These are phyloP conservation scores for Centroberyx gerrardi DNA, from an alignment of 2,797 vertebrate genomes.

Conservation along the genomic window DNA sequence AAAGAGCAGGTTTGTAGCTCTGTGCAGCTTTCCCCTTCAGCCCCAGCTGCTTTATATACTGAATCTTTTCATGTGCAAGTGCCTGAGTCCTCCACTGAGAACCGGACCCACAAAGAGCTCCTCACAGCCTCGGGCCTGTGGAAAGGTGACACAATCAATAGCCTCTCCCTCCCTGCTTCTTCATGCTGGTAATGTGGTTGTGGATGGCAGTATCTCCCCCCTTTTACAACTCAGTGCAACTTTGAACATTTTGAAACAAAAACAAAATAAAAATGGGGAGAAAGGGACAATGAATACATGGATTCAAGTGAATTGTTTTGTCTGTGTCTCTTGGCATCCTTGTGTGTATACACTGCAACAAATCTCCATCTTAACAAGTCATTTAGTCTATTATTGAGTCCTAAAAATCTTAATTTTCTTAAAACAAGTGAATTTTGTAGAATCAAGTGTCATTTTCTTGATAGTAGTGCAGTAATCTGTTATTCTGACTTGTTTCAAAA, in stretches of 20 bases:
- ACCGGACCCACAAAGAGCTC: conserved; percentile 71
- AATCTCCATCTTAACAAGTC: no score
- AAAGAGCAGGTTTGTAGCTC: conserved; percentile 67
- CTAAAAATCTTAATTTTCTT: no score
- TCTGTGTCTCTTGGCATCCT: conserved; percentile 31
- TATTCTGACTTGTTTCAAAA: no score
- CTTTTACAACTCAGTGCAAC: conserved; percentile 44
- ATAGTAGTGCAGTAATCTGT: no score
- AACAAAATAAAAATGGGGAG: conserved; percentile 29
- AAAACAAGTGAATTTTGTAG: no score
- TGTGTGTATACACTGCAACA: background rate
- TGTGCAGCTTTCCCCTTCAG: conserved; percentile 57
- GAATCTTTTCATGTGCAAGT: conserved; percentile 81
- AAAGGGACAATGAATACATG: conserved; percentile 30
- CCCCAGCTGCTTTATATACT: conserved; percentile 73
- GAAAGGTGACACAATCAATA: conserved; percentile 84
- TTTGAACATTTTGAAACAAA: conserved; percentile 53
- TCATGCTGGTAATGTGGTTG: conserved; percentile 50
- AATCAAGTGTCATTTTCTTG: no score
- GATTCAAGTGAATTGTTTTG: conserved; percentile 47
- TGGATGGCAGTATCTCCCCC: conserved; percentile 28
- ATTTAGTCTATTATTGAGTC: no score
- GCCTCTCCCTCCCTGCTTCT: conserved; percentile 44
- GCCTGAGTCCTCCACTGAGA: conserved; percentile 72
- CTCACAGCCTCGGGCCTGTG: conserved; percentile 70